phyloP scores from a whole-genome alignment of 2,888 invertebrate species.

The Noctua janthe region DNA sequence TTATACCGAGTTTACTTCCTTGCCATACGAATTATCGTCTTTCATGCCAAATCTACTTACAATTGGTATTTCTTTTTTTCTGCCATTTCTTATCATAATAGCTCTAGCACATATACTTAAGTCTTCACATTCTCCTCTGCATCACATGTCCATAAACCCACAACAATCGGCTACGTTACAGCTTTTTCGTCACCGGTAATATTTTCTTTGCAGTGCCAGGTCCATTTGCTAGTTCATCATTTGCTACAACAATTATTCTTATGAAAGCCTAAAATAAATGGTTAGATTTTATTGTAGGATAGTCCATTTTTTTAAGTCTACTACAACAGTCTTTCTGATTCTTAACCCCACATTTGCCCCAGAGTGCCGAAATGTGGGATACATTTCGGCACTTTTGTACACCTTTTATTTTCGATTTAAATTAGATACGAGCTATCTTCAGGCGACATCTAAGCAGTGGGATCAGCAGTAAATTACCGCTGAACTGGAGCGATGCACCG shows the following conservation, averaged over 20 bases:
- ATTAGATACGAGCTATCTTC: slow-evolving; percentile 85
- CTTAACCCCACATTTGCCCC: neutral
- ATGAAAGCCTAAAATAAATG: neutral
- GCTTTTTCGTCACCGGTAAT: neutral
- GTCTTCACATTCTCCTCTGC: neutral
- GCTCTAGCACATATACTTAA: neutral
- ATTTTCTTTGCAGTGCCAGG: neutral
- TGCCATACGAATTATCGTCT: neutral
- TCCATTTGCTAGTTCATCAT: neutral
- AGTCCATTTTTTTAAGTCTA: neutral
- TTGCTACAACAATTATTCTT: neutral
- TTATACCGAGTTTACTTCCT: neutral
- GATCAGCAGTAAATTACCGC: slow-evolving; percentile 85
- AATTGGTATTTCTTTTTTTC: neutral
- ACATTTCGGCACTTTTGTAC: slow-evolving; percentile 44
- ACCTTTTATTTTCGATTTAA: slow-evolving; percentile 75
- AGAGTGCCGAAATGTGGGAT: no score
- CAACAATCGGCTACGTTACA: neutral
- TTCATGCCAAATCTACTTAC: neutral
- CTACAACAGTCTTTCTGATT: neutral
- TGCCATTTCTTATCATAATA: neutral
- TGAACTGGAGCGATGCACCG: slow-evolving; percentile 82
- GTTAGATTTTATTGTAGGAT: neutral
- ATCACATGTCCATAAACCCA: neutral
- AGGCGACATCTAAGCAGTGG: slow-evolving; percentile 85